phyloP scores from a whole-genome alignment of 2,888 invertebrate species.

The Rosalia funebris region DNA sequence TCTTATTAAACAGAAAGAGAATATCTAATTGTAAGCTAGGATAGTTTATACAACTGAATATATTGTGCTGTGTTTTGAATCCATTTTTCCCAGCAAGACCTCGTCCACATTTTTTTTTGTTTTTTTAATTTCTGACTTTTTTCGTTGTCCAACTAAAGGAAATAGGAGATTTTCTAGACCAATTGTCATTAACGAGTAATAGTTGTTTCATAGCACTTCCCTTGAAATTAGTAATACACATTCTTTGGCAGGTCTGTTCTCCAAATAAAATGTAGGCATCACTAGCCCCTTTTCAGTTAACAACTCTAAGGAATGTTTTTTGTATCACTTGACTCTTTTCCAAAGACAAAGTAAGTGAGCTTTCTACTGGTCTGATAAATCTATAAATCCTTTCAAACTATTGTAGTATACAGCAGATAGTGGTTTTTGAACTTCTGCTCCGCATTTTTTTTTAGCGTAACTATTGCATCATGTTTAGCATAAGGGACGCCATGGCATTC shows the following conservation, averaged over 20 bases:
- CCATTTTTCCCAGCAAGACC: too few relatives aligned
- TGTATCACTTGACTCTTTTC: background rate
- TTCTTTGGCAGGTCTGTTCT: background rate
- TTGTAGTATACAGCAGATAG: background rate
- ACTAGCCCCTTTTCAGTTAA: background rate
- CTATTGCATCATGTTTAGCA: background rate
- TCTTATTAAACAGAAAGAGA: too few relatives aligned
- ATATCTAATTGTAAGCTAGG: too few relatives aligned
- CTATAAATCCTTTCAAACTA: background rate
- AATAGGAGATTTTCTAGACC: too few relatives aligned
- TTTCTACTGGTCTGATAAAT: background rate
- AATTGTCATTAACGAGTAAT: too few relatives aligned
- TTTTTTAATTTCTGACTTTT: too few relatives aligned
- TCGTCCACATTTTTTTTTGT: too few relatives aligned
- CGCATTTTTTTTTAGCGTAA: background rate
- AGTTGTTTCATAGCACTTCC: too few relatives aligned
- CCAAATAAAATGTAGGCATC: background rate
- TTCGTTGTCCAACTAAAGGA: too few relatives aligned
- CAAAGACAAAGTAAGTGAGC: background rate
- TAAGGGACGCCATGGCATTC: background rate
- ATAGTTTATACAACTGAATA: too few relatives aligned
- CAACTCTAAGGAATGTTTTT: background rate
- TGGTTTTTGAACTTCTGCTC: background rate
- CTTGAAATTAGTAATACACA: too few relatives aligned
- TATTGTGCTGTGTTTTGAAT: too few relatives aligned